Evolutionary conservation across 2,113 vertebrate genomes (phyloP).

Genomic region (Reinhardtius hippoglossoides): DNA sequence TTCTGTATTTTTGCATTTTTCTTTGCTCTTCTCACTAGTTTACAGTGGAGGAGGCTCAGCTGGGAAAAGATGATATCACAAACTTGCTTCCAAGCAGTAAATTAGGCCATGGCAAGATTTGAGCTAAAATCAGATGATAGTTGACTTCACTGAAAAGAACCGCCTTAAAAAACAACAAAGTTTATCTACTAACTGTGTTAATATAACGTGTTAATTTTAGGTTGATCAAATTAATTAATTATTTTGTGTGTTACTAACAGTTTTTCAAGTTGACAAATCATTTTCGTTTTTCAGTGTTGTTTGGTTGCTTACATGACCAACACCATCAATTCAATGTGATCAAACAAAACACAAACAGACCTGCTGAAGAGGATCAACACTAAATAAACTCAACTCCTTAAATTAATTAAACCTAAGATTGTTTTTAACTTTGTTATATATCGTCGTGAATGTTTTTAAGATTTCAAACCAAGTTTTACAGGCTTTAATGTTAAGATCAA

Average conservation of each 20-base stretch:
- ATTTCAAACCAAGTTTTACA: neutral
- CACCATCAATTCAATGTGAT: neutral
- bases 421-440: neutral
- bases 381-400: neutral
- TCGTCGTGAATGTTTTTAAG: neutral
- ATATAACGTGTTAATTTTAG: neutral
- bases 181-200: neutral
- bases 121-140: neutral
- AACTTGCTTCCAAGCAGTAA: neutral
- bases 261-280: neutral
- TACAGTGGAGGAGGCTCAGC: neutral
- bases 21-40: neutral
- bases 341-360: neutral
- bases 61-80: conserved; percentile 12
- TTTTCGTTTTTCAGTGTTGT: conserved; percentile 1
- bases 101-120: neutral
- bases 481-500: neutral
- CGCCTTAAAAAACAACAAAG: neutral
- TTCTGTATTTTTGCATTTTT: conserved; percentile 19
- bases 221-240: neutral
- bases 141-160: neutral
- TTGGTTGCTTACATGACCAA: neutral
- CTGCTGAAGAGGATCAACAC: neutral
- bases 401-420: neutral
- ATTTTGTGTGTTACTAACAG: neutral